phyloP scores from a whole-genome alignment of 2,888 invertebrate genomes.

The Luperina testacea region DNA sequence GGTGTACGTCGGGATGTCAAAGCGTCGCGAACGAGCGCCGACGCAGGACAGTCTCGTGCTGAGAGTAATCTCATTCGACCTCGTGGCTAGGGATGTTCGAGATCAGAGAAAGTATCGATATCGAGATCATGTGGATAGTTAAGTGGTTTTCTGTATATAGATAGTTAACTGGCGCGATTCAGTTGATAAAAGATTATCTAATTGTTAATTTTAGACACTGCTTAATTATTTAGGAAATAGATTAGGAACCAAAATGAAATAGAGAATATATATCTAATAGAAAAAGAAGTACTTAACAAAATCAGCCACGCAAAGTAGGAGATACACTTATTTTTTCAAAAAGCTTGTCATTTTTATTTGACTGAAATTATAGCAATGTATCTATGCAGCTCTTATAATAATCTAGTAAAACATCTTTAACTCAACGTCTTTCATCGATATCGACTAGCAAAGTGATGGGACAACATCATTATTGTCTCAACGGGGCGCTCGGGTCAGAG shows the following conservation, averaged over 20 bases:
- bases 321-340: neutral
- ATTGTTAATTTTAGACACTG: neutral
- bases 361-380: neutral
- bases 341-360: neutral
- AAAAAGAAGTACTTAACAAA: neutral
- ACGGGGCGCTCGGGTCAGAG: slow-evolving; percentile 88
- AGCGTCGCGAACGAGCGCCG: slow-evolving; percentile 90
- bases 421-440: slow-evolving; percentile 73
- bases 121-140: slow-evolving; percentile 14
- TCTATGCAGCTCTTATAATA: too few species aligned
- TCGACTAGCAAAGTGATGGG: slow-evolving; percentile 73
- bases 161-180: neutral
- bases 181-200: neutral
- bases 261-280: neutral
- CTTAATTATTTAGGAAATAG: neutral
- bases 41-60: slow-evolving; percentile 90
- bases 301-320: neutral
- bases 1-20: slow-evolving; percentile 88
- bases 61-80: slow-evolving; percentile 89
- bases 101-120: slow-evolving; percentile 70
- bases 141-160: neutral
- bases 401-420: neutral
- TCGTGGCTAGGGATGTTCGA: slow-evolving; percentile 77
- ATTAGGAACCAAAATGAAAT: neutral
- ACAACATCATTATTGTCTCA: slow-evolving; percentile 86